A percentile compares a stretch with the other conserved stretches of the same genome.
phyloP scores from a whole-genome alignment of 2,113 vertebrate species.

The Phrynosoma blainvillii region DNA sequence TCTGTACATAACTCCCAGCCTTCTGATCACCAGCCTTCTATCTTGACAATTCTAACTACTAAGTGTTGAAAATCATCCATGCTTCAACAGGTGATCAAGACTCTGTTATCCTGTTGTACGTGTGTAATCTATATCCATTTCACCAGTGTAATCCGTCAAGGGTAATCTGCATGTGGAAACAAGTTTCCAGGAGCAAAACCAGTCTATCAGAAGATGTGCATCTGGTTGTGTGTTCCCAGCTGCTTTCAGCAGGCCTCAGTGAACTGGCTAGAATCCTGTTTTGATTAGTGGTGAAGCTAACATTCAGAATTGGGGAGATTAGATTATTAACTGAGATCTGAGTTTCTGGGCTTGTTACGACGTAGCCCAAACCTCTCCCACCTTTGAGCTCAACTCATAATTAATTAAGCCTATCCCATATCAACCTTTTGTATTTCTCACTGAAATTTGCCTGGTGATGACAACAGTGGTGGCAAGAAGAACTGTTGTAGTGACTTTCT shows the following conservation, averaged over 20 bases:
- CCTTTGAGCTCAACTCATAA: not conserved
- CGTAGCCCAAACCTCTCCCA: no score
- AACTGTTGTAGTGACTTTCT: not conserved
- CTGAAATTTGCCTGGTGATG: not conserved
- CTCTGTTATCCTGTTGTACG: slow-evolving; percentile 10
- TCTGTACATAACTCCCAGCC: not conserved
- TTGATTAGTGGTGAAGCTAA: not conserved
- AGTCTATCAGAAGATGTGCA: no score
- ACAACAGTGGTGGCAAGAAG: not conserved
- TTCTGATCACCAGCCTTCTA: not conserved
- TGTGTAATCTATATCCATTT: slow-evolving; percentile 10
- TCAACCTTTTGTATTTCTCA: not conserved
- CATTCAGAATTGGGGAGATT: not conserved
- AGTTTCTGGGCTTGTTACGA: not conserved
- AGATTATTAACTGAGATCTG: not conserved
- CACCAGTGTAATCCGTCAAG: not conserved
- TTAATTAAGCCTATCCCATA: not conserved
- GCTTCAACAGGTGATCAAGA: slow-evolving; percentile 1
- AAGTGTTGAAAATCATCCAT: slow-evolving; percentile 31
- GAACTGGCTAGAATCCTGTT: not conserved
- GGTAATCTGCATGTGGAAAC: not conserved
- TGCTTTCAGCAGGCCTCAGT: not conserved
- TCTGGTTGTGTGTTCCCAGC: not conserved
- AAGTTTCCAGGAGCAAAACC: not conserved
- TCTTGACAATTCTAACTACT: not conserved